A percentile compares a stretch with the other conserved stretches of the same genome.
These are phyloP conservation scores for Muscicapa adusta DNA, from an alignment of 2,113 vertebrate species.

Conservation along the genomic window DNA sequence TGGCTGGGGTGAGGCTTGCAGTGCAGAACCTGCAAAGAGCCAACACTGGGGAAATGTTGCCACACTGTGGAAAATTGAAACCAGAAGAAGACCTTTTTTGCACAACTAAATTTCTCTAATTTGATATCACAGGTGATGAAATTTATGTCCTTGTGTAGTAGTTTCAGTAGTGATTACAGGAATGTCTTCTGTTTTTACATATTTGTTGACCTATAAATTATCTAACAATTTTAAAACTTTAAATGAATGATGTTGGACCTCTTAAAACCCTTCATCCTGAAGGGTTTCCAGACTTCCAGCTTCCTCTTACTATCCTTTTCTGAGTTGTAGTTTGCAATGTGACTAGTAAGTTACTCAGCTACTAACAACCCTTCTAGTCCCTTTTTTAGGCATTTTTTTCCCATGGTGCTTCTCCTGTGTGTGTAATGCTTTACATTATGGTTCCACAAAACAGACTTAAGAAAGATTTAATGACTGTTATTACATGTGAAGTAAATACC, in stretches of 20 bases:
- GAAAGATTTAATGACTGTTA: slow-evolving; percentile 8
- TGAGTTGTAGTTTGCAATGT: neutral
- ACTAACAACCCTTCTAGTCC: neutral
- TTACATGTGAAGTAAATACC: slow-evolving; percentile 31
- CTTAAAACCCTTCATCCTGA: neutral
- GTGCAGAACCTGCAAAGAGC: neutral
- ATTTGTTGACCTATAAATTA: neutral
- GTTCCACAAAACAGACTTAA: neutral
- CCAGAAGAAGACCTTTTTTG: neutral
- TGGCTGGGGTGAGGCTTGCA: neutral
- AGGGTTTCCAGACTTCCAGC: neutral
- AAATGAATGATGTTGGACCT: fast-evolving
- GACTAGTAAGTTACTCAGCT: neutral
- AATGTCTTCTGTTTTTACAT: neutral
- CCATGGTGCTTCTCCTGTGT: neutral
- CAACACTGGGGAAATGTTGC: neutral
- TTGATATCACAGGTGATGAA: neutral
- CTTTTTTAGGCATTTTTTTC: neutral
- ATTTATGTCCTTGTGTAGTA: neutral
- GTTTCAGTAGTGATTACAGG: neutral
- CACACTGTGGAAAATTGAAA: neutral
- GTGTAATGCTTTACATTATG: neutral
- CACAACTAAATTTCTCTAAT: neutral
- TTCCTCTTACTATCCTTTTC: neutral
- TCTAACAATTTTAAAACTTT: neutral